Conservation (phyloP, 2,113 vertebrate species). For the Mellivora capensis region DNA sequence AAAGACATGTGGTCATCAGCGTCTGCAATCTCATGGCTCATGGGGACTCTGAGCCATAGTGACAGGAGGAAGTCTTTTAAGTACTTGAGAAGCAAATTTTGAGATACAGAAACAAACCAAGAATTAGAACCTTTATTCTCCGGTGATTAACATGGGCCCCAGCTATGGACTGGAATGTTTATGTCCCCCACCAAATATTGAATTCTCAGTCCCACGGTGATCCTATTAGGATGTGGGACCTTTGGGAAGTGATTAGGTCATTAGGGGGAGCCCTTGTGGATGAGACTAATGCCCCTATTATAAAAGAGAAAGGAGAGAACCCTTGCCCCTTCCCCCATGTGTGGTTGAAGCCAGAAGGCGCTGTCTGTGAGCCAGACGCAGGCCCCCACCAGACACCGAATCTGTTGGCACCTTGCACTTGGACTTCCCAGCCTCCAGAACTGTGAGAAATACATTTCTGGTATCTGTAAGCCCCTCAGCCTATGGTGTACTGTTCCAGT, state of each 20-base stretch:
- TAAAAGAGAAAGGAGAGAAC: background rate
- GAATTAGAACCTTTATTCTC: background rate
- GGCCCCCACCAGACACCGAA: background rate
- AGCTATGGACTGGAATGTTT: background rate
- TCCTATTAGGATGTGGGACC: background rate
- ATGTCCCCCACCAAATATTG: background rate
- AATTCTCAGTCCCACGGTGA: background rate
- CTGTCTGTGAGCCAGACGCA: rapidly evolving
- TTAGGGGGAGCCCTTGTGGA: background rate
- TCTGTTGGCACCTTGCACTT: background rate
- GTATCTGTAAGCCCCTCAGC: background rate
- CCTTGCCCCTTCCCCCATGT: background rate
- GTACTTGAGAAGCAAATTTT: background rate
- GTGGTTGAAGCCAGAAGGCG: background rate
- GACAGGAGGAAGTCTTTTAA: background rate
- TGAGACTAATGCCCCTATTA: too few relatives aligned
- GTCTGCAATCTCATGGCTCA: background rate
- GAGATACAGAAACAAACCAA: background rate
- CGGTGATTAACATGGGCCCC: background rate
- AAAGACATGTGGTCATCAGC: rapidly evolving
- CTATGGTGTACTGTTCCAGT: background rate
- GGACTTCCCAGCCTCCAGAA: background rate
- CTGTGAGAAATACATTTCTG: background rate
- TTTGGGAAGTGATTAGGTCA: background rate
- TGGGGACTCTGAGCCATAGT: background rate